Conservation (phyloP, 2,888 invertebrate genomes). For the Cancer borealis region DNA sequence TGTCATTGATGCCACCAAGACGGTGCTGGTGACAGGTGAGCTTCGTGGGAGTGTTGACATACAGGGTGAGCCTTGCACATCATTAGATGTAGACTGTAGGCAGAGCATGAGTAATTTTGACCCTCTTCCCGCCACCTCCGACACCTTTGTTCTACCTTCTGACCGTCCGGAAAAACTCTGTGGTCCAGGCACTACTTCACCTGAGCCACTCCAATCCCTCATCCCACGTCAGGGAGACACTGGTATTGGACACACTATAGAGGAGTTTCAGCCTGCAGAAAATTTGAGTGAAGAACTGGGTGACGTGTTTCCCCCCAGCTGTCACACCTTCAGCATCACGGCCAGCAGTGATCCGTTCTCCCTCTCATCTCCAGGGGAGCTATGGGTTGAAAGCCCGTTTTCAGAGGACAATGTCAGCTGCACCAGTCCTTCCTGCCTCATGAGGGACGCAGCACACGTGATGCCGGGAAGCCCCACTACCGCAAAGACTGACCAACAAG, state of each 20-base stretch:
- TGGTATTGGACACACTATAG: not conserved
- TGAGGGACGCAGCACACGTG: not conserved
- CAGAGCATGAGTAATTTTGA: constrained; percentile 54
- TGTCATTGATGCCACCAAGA: constrained; percentile 46
- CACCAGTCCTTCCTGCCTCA: not conserved
- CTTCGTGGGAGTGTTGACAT: not conserved
- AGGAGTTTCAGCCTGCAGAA: not conserved
- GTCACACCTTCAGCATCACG: constrained; percentile 62
- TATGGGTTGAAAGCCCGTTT: constrained; percentile 28
- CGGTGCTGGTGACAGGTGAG: constrained; percentile 62
- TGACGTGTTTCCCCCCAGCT: constrained; percentile 55
- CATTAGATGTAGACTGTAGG: constrained; percentile 56
- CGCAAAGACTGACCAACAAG: not conserved
- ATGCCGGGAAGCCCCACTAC: constrained; percentile 61
- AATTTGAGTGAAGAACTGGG: not conserved
- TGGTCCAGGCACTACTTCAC: not conserved
- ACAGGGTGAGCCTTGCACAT: constrained; percentile 43
- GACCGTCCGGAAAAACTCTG: not conserved
- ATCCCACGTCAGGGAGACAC: not conserved
- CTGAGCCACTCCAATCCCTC: not conserved
- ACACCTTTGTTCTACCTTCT: not conserved
- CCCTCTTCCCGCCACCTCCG: constrained; percentile 39
- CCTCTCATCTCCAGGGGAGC: not conserved
- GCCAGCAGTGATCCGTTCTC: constrained; percentile 65
- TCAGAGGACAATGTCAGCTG: not conserved